Base-by-base conservation (phyloP, 2,797 vertebrate species). In the Stomatorhinus walkeri region DNA sequence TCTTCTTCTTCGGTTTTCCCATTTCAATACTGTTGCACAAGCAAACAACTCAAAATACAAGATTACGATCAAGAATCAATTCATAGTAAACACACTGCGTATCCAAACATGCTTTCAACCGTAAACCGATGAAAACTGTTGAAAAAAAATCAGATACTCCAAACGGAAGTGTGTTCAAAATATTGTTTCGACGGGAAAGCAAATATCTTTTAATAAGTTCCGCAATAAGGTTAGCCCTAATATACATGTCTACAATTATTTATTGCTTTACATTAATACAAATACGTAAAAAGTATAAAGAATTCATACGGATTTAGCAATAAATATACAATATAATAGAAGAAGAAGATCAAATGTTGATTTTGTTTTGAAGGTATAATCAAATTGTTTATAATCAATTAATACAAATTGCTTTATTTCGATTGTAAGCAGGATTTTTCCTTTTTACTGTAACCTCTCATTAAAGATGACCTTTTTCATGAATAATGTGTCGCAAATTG, bases 1-100 rank as follows among this genome's bases (percentile, higher is more conserved):
- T 95, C 90, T 95, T 96, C 91, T 94, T 96, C 92, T 95, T 96
- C 84, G 94, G 96, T 87, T 96, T 96, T 64, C 95, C 96, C 96
- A 96, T 96, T 3, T 92, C 88, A 12, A 87, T 87, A 92, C 88
- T 1, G 1, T 88, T 1, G 2, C 46, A 81, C n/a, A 46, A 81
- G 40, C 8, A 81, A 43, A 81, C 40, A 81, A 81, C 76, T 43
- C 19, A 81, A 81, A 46, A 88, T 12, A 51, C 5, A 59, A 59
- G 56, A 24, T 32, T 12, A 64, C 43, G 19, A 64, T n/a, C 4
- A 64, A 36, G 52, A 83, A 51, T 4, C 28, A 49, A 87, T 22
- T 12, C 68, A 36, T 52, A 51, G 92, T 93, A 90, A 88, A 91
- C 93, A 94, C 92, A 92, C 90, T 93, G 89, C 51, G 19, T 22